Evolutionary conservation across 2,113 vertebrate genomes (phyloP).

Genomic region (Saguinus imperator): DNA sequence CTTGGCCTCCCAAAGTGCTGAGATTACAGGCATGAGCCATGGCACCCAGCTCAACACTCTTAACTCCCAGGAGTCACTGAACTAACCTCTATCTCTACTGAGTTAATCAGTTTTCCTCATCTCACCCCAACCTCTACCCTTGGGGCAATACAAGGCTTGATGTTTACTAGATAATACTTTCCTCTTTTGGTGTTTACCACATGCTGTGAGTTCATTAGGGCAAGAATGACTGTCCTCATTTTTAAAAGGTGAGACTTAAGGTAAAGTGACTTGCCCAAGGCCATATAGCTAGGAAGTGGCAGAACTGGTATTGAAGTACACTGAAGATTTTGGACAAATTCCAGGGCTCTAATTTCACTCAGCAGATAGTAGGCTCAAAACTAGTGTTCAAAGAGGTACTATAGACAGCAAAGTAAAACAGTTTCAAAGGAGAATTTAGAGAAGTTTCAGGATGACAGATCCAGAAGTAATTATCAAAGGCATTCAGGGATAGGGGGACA

Average conservation of each 20-base stretch:
- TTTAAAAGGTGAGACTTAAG: constrained; percentile 11
- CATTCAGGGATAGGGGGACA: not conserved
- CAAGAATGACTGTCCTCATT: constrained; percentile 44
- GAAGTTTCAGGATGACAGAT: constrained; percentile 26
- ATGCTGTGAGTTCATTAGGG: not conserved
- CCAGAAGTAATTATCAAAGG: constrained; percentile 6
- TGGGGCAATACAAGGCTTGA: constrained; percentile 4
- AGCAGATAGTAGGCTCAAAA: constrained; percentile 32
- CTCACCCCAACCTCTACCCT: not conserved
- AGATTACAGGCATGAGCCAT: too few species aligned
- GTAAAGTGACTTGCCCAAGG: constrained; percentile 33
- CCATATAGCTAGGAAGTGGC: constrained; percentile 23
- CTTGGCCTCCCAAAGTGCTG: too few species aligned
- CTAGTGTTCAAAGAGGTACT: constrained; percentile 25
- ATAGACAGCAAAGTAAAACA: constrained; percentile 1
- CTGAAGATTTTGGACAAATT: not conserved
- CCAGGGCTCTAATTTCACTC: constrained; percentile 20
- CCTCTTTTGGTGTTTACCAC: constrained; percentile 14
- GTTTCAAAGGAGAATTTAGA: constrained; percentile 46
- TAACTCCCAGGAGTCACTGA: not conserved
- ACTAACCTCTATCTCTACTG: not conserved
- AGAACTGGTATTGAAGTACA: constrained; percentile 37
- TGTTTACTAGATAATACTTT: constrained; percentile 49
- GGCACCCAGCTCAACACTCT: not conserved
- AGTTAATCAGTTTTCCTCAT: not conserved